Conservation (phyloP, 1,140 invertebrate species). For the Hycleus phaleratus region DNA sequence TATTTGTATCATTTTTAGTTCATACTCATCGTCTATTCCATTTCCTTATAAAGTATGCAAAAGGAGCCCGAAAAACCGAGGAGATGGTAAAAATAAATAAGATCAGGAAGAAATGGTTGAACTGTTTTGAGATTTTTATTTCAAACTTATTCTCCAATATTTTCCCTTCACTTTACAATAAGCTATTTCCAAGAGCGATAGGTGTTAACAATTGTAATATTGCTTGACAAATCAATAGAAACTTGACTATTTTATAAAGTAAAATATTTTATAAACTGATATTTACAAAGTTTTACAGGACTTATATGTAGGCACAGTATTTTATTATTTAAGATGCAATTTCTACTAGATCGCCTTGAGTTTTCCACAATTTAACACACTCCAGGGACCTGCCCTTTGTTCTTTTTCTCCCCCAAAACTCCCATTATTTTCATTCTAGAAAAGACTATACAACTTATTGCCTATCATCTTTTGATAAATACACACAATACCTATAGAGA, state of each 20-base stretch:
- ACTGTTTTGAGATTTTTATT: constrained; percentile 6
- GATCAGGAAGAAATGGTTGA: too few species aligned
- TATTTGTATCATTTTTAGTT: constrained; percentile 4
- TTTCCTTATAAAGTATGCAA: too few species aligned
- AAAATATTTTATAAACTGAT: constrained; percentile 1
- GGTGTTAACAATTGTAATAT: constrained; percentile 18
- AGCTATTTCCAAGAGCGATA: background rate
- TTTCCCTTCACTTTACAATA: too few species aligned
- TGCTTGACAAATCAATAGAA: constrained; percentile 18
- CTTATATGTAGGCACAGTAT: constrained; percentile 21
- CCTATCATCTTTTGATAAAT: background rate
- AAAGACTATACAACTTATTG: background rate
- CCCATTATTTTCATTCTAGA: too few species aligned
- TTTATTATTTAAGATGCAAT: constrained; percentile 3
- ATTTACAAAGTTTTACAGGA: constrained; percentile 16
- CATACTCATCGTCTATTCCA: too few species aligned
- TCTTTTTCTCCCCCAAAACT: too few species aligned
- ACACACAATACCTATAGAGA: too few species aligned
- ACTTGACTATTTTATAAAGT: constrained; percentile 8
- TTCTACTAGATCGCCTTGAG: too few species aligned
- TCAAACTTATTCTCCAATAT: constrained; percentile 3
- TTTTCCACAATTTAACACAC: background rate
- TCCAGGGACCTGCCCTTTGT: background rate
- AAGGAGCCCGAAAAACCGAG: too few species aligned
- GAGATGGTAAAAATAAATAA: too few species aligned